A percentile compares a stretch with the other conserved stretches of the same genome.
These are phyloP conservation scores for Mohoua ochrocephala DNA, from an alignment of 2,113 vertebrate genomes.

Conservation along the genomic window DNA sequence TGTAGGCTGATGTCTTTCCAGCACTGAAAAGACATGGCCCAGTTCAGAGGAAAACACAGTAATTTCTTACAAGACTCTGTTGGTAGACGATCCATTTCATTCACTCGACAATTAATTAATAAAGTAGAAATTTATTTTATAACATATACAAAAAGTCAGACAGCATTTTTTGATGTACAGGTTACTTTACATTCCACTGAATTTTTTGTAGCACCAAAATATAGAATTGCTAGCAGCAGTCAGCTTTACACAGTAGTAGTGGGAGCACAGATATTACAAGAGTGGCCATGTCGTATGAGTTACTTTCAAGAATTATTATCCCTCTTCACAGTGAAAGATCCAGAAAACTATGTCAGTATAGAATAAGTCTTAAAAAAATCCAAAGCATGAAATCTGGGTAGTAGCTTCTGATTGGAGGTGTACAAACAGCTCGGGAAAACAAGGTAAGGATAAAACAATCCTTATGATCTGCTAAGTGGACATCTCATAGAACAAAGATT, in stretches of 20 bases:
- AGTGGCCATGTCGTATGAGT: rapidly evolving
- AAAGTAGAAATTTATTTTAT: neutral
- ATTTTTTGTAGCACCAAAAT: neutral
- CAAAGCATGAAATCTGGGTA: neutral
- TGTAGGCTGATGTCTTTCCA: neutral
- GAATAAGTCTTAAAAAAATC: neutral
- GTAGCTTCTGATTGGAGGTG: neutral
- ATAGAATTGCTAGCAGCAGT: neutral
- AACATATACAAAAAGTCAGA: neutral
- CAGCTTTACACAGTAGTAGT: neutral
- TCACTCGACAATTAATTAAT: neutral
- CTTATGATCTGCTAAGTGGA: neutral
- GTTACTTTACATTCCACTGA: neutral
- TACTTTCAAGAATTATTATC: neutral
- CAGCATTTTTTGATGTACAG: neutral
- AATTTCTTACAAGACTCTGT: neutral
- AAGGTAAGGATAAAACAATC: neutral
- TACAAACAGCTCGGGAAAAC: neutral
- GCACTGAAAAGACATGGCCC: neutral
- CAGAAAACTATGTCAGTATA: neutral
- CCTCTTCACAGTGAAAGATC: neutral
- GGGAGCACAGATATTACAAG: neutral
- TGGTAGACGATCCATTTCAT: neutral
- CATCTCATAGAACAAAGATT: neutral
- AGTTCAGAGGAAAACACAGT: neutral